Evolutionary conservation across 2,888 invertebrate genomes (phyloP), one percentile per base, ranked within the genome.

Genomic region (Punctoribates punctum): DNA sequence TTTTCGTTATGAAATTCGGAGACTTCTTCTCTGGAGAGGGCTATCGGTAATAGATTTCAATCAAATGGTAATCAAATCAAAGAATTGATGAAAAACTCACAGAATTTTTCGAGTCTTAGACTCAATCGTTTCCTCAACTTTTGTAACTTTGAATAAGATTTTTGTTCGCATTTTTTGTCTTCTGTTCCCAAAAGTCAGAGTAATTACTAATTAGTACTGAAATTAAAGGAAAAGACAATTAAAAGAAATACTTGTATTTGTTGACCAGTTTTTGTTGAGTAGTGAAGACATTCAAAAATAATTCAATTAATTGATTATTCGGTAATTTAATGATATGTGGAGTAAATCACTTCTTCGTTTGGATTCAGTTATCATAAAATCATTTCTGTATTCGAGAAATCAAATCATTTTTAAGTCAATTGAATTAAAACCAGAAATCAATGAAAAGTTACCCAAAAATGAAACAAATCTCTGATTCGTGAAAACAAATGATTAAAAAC

Each of bases 121-220:
- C 95, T 95, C 84, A 96, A 90, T 85, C 95, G 89, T 88, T 95
- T 94, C 87, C 94, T 92, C 83, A 96, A 89, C 87, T 94, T 95
- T 87, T 96, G 95, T 87, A 93, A 92, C 86, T 91, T 89, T 85
- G 92, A 92, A 70, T 46, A 70, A n/a, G 65, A 67, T 20, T 70
- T 70, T 70, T 42, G 42, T 20, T 70, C 70, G 70, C 70, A 70
- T 70, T 70, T 46, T 23, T 70, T 23, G 23, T 13, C 38, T 42
- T 70, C 70, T 70, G 38, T 70, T 15, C 9, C 8, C 1, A 62
- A 60, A 62, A 62, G 17, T 17, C 9, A 13, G 29, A 4, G 8
- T n/a, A n/a, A n/a, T n/a, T n/a, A n/a, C n/a, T n/a, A n/a, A 29
- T 62, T 27, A 65, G 13, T 42, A 70, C 4, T 38, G 17, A 34